Percentiles rank a stretch among this genome's conserved stretches.
These are phyloP conservation scores for Drosophila paracracens DNA, from an alignment of 2,888 invertebrate species.

Conservation along the genomic window DNA sequence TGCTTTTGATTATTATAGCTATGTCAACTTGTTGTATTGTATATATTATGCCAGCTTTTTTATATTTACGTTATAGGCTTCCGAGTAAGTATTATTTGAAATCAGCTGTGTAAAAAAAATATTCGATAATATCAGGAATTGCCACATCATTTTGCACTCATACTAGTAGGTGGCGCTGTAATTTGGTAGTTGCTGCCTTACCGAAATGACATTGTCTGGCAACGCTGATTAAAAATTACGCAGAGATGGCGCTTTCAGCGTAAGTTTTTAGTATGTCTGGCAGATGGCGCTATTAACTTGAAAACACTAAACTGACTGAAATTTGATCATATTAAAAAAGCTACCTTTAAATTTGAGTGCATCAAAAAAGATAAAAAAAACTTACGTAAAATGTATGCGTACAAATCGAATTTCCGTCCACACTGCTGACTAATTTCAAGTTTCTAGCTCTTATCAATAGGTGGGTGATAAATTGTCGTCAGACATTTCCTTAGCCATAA, in stretches of 20 bases:
- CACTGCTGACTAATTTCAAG: background rate
- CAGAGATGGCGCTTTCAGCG: constrained; percentile 28
- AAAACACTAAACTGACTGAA: background rate
- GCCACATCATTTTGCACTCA: background rate
- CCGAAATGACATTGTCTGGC: background rate
- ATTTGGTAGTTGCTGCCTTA: background rate
- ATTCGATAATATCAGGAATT: constrained; percentile 12
- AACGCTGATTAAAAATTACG: background rate
- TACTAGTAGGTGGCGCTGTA: background rate
- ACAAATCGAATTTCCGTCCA: background rate
- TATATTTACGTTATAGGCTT: fast-evolving
- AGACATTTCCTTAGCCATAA: background rate
- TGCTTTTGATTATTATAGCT: background rate
- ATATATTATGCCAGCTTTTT: background rate
- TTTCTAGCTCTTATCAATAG: background rate
- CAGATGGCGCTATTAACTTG: constrained; percentile 10
- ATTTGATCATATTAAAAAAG: background rate
- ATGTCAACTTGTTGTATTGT: fast-evolving
- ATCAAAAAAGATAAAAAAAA: background rate
- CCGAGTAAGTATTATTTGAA: background rate
- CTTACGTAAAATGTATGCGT: background rate
- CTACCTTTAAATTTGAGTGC: background rate
- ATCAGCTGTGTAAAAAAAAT: constrained; percentile 27
- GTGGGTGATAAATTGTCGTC: background rate
- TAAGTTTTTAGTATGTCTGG: background rate